Evolutionary conservation across 1,140 invertebrate genomes (phyloP).

Genomic region (Lasioglossum albipes): DNA sequence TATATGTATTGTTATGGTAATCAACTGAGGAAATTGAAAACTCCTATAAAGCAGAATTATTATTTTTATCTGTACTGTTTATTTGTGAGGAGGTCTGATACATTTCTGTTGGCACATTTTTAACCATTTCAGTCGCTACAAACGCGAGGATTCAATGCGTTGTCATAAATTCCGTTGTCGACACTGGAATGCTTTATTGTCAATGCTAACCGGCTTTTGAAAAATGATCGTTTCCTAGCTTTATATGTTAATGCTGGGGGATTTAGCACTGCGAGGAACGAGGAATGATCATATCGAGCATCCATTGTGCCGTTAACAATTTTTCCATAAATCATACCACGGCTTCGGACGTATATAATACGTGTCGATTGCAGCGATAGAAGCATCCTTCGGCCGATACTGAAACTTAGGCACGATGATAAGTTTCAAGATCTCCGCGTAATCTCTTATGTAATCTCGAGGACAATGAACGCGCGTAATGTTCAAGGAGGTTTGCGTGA

Average conservation of each 20-base stretch:
- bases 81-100: too few species aligned
- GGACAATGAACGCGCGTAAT: slow-evolving; percentile 40
- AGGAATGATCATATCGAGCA: not conserved
- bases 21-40: too few species aligned
- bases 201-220: not conserved
- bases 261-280: not conserved
- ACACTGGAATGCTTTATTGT: not conserved
- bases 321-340: not conserved
- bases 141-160: too few species aligned
- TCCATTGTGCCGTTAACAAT: not conserved
- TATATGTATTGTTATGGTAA: too few species aligned
- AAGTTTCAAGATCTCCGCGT: slow-evolving; percentile 17
- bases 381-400: slow-evolving; percentile 17
- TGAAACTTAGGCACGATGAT: slow-evolving; percentile 1
- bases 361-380: slow-evolving; percentile 28
- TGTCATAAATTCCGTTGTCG: not conserved
- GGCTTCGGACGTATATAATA: not conserved
- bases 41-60: too few species aligned
- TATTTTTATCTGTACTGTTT: too few species aligned
- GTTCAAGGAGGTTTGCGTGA: slow-evolving; percentile 10
- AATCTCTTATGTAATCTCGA: slow-evolving; percentile 46
- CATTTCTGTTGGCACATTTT: too few species aligned
- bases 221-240: not conserved
- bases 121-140: too few species aligned
- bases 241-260: not conserved